Percentiles rank a stretch among this genome's conserved stretches.
Evolutionary conservation across 2,113 vertebrate species (phyloP).

Genomic region (Natator depressus): DNA sequence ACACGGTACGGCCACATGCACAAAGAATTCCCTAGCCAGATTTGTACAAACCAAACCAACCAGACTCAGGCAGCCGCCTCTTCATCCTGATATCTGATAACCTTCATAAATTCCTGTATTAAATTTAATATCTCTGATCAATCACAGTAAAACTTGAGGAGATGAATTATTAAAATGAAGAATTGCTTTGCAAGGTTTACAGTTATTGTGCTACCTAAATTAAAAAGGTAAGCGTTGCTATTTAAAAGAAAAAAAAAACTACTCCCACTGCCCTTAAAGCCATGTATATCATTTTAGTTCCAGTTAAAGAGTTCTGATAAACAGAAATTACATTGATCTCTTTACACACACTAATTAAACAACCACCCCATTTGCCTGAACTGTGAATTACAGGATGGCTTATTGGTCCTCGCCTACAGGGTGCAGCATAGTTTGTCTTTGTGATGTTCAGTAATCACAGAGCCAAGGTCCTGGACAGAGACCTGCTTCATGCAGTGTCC

Average conservation of each 20-base stretch:
- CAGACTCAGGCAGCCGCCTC: not conserved
- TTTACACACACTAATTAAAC: not conserved
- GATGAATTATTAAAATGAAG: conserved; percentile 60
- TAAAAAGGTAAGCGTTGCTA: conserved; percentile 33
- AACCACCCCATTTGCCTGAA: not conserved
- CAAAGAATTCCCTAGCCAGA: not conserved
- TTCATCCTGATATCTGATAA: conserved; percentile 43
- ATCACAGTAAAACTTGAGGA: conserved; percentile 54
- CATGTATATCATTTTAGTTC: not conserved
- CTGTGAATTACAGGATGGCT: rapidly evolving
- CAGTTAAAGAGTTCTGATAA: not conserved
- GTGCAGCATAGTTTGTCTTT: not conserved
- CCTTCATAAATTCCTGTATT: conserved; percentile 66
- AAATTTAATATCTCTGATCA: conserved; percentile 67
- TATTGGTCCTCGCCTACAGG: rapidly evolving
- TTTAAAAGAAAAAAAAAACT: conserved; percentile 29
- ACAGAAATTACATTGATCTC: rapidly evolving
- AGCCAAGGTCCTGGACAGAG: not conserved
- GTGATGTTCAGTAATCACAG: not conserved
- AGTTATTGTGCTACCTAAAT: conserved; percentile 40
- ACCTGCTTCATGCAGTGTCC: not conserved
- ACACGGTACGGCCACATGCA: rapidly evolving
- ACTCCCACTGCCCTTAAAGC: not conserved
- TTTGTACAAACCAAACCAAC: not conserved
- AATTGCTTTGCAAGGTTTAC: conserved; percentile 10